Percentiles rank a stretch among this genome's conserved stretches.
Evolutionary conservation across 1,140 invertebrate species (phyloP).

Genomic region (Caenorhabditis elegans): DNA sequence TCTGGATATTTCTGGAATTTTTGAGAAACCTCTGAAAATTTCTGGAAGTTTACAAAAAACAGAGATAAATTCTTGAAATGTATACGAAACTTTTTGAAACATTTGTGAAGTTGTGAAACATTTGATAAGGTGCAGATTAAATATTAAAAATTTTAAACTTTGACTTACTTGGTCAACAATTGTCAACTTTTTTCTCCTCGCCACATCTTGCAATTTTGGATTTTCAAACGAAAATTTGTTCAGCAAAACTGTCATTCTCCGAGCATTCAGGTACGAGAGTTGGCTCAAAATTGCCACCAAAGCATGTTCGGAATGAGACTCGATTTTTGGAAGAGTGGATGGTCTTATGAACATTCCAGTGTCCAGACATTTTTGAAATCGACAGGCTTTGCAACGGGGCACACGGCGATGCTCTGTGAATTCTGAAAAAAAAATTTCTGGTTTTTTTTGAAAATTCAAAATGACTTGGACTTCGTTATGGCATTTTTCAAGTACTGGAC

Average conservation of each 20-base stretch:
- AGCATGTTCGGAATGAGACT: not conserved
- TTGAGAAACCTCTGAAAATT: too few relatives aligned
- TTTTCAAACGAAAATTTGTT: not conserved
- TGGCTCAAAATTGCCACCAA: not conserved
- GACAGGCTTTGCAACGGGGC: not conserved
- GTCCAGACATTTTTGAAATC: not conserved
- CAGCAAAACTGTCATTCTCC: not conserved
- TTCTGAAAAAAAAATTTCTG: not conserved
- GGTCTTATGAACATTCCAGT: conserved; percentile 1
- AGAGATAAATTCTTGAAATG: too few relatives aligned
- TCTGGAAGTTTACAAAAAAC: too few relatives aligned
- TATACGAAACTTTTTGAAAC: too few relatives aligned
- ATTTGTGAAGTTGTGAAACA: too few relatives aligned
- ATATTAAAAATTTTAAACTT: not conserved
- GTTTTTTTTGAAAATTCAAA: too few relatives aligned
- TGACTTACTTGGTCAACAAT: not conserved
- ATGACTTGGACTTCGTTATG: too few relatives aligned
- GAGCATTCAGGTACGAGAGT: not conserved
- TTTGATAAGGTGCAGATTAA: not conserved
- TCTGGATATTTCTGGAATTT: too few relatives aligned
- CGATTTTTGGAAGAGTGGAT: not conserved
- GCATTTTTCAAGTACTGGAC: too few relatives aligned
- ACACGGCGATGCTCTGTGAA: not conserved
- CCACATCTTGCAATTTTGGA: not conserved
- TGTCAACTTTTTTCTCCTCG: not conserved